phyloP scores from a whole-genome alignment of 2,888 invertebrate genomes.

The Diarsia dahlii region DNA sequence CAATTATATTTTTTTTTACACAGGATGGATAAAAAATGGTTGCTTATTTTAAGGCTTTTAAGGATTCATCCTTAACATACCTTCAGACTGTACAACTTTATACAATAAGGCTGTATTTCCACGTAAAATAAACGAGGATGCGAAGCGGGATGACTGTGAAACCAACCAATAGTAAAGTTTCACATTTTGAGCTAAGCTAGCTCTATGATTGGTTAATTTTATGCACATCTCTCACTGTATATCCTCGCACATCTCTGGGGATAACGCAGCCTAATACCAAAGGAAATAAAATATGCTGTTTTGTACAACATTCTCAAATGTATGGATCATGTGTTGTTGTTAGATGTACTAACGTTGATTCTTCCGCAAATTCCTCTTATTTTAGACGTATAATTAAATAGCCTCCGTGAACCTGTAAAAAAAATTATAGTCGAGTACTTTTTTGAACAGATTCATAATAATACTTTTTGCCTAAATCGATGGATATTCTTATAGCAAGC shows the following conservation, averaged over 20 bases:
- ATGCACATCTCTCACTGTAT: too few relatives aligned
- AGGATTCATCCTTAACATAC: background rate
- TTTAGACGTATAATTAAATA: background rate
- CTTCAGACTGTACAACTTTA: background rate
- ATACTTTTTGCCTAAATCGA: background rate
- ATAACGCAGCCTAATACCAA: too few relatives aligned
- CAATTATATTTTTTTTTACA: background rate
- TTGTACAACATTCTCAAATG: background rate
- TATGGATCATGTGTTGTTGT: too few relatives aligned
- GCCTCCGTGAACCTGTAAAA: too few relatives aligned
- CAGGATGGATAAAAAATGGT: background rate
- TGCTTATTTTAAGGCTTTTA: background rate
- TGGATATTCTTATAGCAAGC: conserved; percentile 1
- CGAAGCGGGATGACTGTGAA: too few relatives aligned
- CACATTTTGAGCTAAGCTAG: too few relatives aligned
- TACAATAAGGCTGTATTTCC: too few relatives aligned
- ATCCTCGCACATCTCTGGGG: too few relatives aligned
- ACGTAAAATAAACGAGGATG: too few relatives aligned
- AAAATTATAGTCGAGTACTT: background rate
- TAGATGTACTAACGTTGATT: background rate
- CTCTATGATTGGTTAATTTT: too few relatives aligned
- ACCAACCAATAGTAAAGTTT: too few relatives aligned
- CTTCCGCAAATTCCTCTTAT: background rate
- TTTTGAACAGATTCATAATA: background rate
- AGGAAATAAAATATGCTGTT: background rate